Percentiles rank a stretch among this genome's conserved stretches.
Conservation (phyloP, 1,140 invertebrate genomes). For the Parapsyche elsis region DNA sequence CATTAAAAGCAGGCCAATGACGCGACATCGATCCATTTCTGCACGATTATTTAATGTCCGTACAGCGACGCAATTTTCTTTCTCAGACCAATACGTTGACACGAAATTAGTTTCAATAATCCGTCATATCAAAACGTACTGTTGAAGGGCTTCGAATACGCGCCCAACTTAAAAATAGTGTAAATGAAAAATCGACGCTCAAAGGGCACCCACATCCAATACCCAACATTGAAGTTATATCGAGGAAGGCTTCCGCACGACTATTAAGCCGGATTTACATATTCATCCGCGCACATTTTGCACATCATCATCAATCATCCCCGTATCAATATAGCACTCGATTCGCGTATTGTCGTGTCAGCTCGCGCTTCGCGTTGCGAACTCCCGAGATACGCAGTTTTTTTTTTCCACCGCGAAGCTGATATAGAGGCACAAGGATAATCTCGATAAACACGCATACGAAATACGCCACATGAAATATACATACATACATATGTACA, state of each 20-base stretch:
- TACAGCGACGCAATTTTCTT: no score
- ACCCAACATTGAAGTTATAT: no score
- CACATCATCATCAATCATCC: constrained; percentile 38
- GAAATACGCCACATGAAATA: background rate
- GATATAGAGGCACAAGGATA: background rate
- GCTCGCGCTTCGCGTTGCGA: background rate
- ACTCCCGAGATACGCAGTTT: background rate
- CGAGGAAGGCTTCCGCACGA: background rate
- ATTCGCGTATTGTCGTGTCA: constrained; percentile 26
- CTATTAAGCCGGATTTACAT: constrained; percentile 34
- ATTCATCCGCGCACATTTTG: constrained; percentile 10
- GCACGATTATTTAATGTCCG: background rate
- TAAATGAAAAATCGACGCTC: no score
- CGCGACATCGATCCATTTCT: background rate
- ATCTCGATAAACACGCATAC: background rate
- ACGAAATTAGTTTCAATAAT: no score
- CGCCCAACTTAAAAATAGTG: no score
- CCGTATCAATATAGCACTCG: constrained; percentile 28
- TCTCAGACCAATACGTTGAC: no score
- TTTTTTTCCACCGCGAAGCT: background rate
- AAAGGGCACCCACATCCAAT: no score
- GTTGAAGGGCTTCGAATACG: no score
- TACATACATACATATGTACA: background rate
- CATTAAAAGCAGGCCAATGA: background rate
- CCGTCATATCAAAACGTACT: no score